Conservation (phyloP, 2,888 invertebrate genomes). For the Acronicta leporina region DNA sequence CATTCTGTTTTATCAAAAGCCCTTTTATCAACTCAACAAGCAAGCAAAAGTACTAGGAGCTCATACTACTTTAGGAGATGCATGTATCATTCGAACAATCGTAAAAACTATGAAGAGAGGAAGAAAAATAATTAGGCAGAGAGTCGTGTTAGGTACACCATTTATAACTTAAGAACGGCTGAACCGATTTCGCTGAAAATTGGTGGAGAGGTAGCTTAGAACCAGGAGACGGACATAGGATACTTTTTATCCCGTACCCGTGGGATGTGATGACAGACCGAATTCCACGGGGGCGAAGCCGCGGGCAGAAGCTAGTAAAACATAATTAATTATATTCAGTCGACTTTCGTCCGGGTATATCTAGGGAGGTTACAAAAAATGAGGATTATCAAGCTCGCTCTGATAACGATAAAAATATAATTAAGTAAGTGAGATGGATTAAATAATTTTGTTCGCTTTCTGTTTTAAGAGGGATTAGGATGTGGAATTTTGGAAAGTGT, state of each 20-base stretch:
- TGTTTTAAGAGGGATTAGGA: constrained; percentile 13
- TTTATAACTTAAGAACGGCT: too few species aligned
- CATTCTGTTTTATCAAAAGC: background rate
- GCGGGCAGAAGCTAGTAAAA: too few species aligned
- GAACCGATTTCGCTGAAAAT: too few species aligned
- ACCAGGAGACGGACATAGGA: too few species aligned
- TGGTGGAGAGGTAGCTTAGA: too few species aligned
- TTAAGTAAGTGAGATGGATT: constrained; percentile 54
- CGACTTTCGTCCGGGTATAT: constrained; percentile 22
- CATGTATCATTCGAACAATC: constrained; percentile 7
- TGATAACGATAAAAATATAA: constrained; percentile 51
- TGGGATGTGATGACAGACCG: too few species aligned
- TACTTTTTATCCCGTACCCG: too few species aligned
- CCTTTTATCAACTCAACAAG: background rate
- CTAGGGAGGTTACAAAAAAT: constrained; percentile 18
- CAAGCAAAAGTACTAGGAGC: background rate
- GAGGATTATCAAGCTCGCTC: constrained; percentile 38
- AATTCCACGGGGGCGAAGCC: too few species aligned
- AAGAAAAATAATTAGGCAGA: too few species aligned
- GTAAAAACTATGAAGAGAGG: constrained; percentile 17
- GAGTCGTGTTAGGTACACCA: constrained; percentile 29
- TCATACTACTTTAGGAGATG: constrained; percentile 6
- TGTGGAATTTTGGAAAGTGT: background rate
- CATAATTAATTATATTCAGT: constrained; percentile 39
- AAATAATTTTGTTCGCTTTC: constrained; percentile 30